Percentiles rank a stretch among this genome's conserved stretches.
phyloP scores from a whole-genome alignment of 2,113 vertebrate genomes.

The Cariama cristata region DNA sequence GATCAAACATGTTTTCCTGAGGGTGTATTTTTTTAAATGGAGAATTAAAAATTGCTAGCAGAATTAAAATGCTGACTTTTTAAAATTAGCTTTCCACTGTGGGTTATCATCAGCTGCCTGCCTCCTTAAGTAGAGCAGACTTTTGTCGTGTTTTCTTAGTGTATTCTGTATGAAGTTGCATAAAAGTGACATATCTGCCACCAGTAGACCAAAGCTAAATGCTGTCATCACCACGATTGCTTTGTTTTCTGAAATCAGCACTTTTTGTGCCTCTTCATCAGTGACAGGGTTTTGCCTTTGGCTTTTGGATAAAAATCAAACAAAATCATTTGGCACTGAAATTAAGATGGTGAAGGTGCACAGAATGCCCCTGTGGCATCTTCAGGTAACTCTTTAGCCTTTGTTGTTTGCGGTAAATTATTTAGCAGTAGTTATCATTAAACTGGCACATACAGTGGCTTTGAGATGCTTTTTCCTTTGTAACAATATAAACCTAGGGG shows the following conservation, averaged over 20 bases:
- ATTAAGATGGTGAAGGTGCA: background rate
- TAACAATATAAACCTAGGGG: background rate
- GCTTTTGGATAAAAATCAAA: constrained; percentile 30
- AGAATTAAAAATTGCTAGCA: background rate
- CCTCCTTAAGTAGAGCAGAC: background rate
- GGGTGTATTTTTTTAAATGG: background rate
- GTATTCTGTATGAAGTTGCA: background rate
- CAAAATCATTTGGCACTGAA: background rate
- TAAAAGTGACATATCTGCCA: constrained; percentile 27
- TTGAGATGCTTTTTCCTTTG: constrained; percentile 15
- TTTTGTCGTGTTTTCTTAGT: constrained; percentile 30
- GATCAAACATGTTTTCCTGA: background rate
- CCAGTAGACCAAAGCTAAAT: constrained; percentile 14
- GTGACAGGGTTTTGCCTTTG: background rate
- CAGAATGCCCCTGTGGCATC: background rate
- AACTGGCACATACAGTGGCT: background rate
- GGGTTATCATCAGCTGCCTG: background rate
- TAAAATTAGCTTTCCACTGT: background rate
- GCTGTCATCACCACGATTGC: background rate
- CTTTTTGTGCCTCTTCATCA: background rate
- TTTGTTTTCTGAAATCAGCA: constrained; percentile 17
- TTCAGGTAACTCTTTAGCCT: constrained; percentile 15
- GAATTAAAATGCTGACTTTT: background rate
- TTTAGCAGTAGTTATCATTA: constrained; percentile 52
- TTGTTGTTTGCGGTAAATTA: constrained; percentile 49